A percentile compares a stretch with the other conserved stretches of the same genome.
These are phyloP conservation scores for Gambusia yucatana DNA, from an alignment of 2,797 vertebrate genomes.

Conservation along the genomic window DNA sequence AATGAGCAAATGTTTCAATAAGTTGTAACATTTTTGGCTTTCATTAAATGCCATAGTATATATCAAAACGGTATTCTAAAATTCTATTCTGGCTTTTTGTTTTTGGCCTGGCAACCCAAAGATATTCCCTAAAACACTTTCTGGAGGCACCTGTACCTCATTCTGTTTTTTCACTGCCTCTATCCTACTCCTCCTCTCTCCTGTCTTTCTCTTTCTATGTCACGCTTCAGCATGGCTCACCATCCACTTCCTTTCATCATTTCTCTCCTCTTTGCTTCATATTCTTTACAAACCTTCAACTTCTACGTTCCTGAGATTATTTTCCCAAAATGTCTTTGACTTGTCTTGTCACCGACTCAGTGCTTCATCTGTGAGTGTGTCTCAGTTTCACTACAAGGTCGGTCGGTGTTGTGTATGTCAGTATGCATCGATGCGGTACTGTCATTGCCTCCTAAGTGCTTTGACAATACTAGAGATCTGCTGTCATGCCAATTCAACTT, in stretches of 20 bases:
- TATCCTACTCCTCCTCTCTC: slow-evolving; percentile 4
- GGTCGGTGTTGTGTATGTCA: slow-evolving; percentile 68
- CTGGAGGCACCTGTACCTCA: neutral
- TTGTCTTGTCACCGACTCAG: slow-evolving; percentile 35
- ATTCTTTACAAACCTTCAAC: slow-evolving; percentile 47
- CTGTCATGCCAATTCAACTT: slow-evolving; percentile 83
- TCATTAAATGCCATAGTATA: neutral
- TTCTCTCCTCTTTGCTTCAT: slow-evolving; percentile 34
- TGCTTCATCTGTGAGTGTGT: slow-evolving; percentile 16
- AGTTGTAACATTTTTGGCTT: neutral
- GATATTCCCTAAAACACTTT: neutral
- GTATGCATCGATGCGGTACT: slow-evolving; percentile 73
- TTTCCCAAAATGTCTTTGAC: slow-evolving; percentile 40
- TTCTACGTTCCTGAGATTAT: slow-evolving; percentile 36
- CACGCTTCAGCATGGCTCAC: slow-evolving; percentile 46
- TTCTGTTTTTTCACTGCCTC: slow-evolving; percentile 4
- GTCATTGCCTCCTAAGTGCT: slow-evolving; percentile 85
- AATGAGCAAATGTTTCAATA: neutral
- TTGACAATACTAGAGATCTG: slow-evolving; percentile 82
- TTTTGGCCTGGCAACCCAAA: neutral
- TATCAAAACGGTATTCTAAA: neutral
- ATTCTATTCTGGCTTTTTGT: neutral
- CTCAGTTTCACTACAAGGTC: slow-evolving; percentile 36
- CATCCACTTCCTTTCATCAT: slow-evolving; percentile 50
- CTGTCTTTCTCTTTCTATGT: slow-evolving; percentile 41